Conservation (phyloP, 2,113 vertebrate genomes). For the rabbit (Oryctolagus cuniculus) region DNA sequence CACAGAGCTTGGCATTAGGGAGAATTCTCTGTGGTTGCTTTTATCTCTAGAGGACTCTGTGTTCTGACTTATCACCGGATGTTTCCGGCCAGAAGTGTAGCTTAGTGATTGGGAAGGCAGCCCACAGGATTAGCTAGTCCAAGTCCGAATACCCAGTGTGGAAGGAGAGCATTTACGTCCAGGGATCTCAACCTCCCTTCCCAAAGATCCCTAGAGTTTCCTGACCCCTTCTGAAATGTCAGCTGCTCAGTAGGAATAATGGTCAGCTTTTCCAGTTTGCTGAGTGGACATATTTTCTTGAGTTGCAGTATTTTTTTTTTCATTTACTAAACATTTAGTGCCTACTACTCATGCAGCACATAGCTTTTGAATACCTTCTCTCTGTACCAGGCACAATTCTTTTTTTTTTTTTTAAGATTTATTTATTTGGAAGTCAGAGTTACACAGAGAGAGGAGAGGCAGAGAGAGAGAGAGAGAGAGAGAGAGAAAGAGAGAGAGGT, state of each 20-base stretch:
- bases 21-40: constrained; percentile 59
- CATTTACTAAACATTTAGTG: constrained; percentile 33
- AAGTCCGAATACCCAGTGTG: not conserved
- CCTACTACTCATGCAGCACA: not conserved
- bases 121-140: constrained; percentile 1
- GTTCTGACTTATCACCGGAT: not conserved
- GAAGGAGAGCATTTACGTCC: not conserved
- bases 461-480: too few relatives aligned
- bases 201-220: not conserved
- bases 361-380: constrained; percentile 4
- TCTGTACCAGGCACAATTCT: not conserved
- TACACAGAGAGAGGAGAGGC: too few relatives aligned
- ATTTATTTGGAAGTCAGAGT: too few relatives aligned
- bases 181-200: not conserved
- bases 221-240: not conserved
- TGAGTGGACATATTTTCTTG: constrained; percentile 24
- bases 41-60: constrained; percentile 55
- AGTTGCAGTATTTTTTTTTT: constrained; percentile 12
- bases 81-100: constrained; percentile 44
- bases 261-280: not conserved
- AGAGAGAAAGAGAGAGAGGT: too few relatives aligned
- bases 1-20: not conserved
- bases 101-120: constrained; percentile 43
- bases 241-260: not conserved
- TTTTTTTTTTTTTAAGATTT: too few relatives aligned